phyloP scores from a whole-genome alignment of 1,140 invertebrate species.

The Drosophila pandora region DNA sequence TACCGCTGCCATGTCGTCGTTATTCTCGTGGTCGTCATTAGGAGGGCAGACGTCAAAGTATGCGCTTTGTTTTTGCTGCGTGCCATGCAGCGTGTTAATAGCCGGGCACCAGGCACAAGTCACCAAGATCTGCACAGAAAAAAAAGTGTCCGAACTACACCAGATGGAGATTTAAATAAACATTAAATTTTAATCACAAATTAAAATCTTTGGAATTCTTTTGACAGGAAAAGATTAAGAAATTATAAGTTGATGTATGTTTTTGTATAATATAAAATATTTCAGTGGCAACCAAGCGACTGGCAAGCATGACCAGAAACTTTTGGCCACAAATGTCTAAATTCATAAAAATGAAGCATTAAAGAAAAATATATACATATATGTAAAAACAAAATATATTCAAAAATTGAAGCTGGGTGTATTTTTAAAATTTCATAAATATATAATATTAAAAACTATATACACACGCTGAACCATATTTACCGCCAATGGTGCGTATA shows the following conservation, averaged over 20 bases:
- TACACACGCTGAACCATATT: neutral
- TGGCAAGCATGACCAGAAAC: neutral
- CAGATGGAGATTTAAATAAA: neutral
- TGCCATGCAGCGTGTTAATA: conserved; percentile 71
- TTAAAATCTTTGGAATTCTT: neutral
- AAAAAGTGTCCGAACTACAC: neutral
- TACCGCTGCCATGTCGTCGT: conserved; percentile 51
- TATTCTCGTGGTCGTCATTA: conserved; percentile 79
- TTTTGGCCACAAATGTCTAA: too few relatives aligned
- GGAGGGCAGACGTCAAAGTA: conserved; percentile 78
- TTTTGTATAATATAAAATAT: too few relatives aligned
- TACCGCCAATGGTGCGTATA: conserved; percentile 2
- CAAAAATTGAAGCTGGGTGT: too few relatives aligned
- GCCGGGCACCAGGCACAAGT: conserved; percentile 44
- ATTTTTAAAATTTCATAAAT: too few relatives aligned
- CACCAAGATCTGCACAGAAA: conserved; percentile 4
- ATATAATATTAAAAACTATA: too few relatives aligned
- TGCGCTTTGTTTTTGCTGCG: conserved; percentile 65
- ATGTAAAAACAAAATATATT: neutral
- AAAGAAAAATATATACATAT: too few relatives aligned
- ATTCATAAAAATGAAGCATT: too few relatives aligned
- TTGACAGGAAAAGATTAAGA: too few relatives aligned
- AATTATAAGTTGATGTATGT: too few relatives aligned
- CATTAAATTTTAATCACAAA: neutral
- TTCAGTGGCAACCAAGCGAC: neutral